A percentile compares a stretch with the other conserved stretches of the same genome.
These are phyloP conservation scores for Lota lota DNA, from an alignment of 2,113 vertebrate genomes.

Conservation along the genomic window DNA sequence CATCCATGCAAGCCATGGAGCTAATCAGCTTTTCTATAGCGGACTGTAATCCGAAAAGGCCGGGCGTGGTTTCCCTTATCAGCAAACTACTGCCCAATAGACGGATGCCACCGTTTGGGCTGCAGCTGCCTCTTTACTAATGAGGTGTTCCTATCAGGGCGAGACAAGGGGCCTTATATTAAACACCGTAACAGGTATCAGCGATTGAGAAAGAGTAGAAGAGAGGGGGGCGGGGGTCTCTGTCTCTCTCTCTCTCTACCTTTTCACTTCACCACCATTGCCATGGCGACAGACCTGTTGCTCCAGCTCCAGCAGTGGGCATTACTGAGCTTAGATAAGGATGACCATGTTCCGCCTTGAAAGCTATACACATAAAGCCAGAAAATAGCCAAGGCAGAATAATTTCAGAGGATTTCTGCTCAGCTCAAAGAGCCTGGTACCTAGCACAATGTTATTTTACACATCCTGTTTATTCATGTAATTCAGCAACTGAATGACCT, in stretches of 20 bases:
- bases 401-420: no score
- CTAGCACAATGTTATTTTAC: no score
- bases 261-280: slow-evolving; percentile 25
- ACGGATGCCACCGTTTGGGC: slow-evolving; percentile 25
- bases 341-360: no score
- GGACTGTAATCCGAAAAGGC: slow-evolving; percentile 67
- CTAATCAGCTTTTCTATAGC: slow-evolving; percentile 69
- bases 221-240: background rate
- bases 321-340: background rate
- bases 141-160: slow-evolving; percentile 39
- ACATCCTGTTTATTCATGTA: no score
- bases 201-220: background rate
- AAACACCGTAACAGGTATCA: slow-evolving; percentile 34
- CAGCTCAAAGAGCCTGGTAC: no score
- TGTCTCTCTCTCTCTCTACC: slow-evolving; percentile 1
- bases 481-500: no score
- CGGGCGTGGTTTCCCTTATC: slow-evolving; percentile 59
- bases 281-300: slow-evolving; percentile 52
- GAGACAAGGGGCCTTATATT: slow-evolving; percentile 34
- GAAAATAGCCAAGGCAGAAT: no score
- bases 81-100: slow-evolving; percentile 45
- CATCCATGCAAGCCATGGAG: slow-evolving; percentile 44
- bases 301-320: slow-evolving; percentile 8
- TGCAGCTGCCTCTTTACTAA: slow-evolving; percentile 52
- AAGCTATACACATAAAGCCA: no score